Conservation (phyloP, 2,888 invertebrate species). For the Schrankia costaestrigalis region DNA sequence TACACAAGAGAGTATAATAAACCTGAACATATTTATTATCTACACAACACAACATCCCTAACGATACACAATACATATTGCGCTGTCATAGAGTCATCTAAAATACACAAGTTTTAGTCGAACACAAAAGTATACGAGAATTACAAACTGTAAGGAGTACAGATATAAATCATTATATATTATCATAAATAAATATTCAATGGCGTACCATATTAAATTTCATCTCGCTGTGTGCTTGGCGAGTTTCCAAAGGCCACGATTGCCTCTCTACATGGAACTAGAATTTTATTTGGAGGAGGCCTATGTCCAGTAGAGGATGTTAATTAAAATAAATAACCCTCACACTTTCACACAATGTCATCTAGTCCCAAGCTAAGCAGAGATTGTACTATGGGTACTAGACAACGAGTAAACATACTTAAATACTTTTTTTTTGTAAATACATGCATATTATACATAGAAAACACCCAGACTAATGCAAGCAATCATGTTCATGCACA, state of each 20-base stretch:
- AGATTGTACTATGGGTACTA: no score
- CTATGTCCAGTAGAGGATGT: not conserved
- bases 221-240: constrained; percentile 61
- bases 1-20: no score
- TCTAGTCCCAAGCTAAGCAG: no score
- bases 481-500: no score
- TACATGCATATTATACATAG: no score
- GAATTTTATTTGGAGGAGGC: constrained; percentile 19
- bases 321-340: not conserved
- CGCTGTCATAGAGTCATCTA: constrained; percentile 6
- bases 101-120: constrained; percentile 10
- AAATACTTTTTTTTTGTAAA: no score
- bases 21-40: no score
- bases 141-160: constrained; percentile 64
- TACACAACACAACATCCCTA: not conserved
- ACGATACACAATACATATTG: constrained; percentile 4
- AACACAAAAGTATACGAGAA: constrained; percentile 42
- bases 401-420: no score
- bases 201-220: constrained; percentile 69
- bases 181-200: constrained; percentile 78
- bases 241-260: constrained; percentile 55
- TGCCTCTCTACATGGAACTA: constrained; percentile 29
- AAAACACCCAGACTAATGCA: no score
- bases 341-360: no score
- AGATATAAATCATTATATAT: constrained; percentile 73